Evolutionary conservation across 1,140 invertebrate species (phyloP).

Genomic region (Coenobita brevimanus): DNA sequence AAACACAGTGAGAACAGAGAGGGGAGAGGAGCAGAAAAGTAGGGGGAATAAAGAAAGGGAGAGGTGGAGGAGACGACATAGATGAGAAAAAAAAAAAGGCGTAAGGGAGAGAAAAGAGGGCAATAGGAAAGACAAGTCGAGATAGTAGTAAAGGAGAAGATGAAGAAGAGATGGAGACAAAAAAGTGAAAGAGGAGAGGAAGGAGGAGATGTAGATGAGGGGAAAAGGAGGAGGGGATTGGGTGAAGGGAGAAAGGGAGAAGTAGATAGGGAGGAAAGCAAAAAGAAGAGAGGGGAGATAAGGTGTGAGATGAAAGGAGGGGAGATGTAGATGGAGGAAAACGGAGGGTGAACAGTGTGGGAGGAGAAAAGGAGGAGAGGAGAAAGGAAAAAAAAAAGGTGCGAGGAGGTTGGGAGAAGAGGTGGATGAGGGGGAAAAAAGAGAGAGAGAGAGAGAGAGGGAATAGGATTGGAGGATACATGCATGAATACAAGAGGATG

Average conservation of each 20-base stretch:
- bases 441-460: neutral
- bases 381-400: neutral
- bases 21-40: neutral
- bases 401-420: neutral
- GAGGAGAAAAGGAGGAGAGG: neutral
- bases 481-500: neutral
- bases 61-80: neutral
- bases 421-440: neutral
- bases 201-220: too few relatives aligned
- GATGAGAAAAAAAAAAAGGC: neutral
- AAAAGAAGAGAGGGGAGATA: too few relatives aligned
- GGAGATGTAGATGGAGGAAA: neutral
- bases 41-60: constrained; percentile 7
- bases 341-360: neutral
- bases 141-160: neutral
- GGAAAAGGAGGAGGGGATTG: too few relatives aligned
- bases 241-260: too few relatives aligned
- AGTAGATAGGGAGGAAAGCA: too few relatives aligned
- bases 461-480: neutral
- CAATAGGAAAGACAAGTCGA: neutral
- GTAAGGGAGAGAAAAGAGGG: neutral
- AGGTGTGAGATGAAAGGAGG: neutral
- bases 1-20: neutral
- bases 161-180: neutral
- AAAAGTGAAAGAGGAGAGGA: too few relatives aligned